Conservation (phyloP, 2,113 vertebrate genomes). For the Sterrhoptilus dennistouni region DNA sequence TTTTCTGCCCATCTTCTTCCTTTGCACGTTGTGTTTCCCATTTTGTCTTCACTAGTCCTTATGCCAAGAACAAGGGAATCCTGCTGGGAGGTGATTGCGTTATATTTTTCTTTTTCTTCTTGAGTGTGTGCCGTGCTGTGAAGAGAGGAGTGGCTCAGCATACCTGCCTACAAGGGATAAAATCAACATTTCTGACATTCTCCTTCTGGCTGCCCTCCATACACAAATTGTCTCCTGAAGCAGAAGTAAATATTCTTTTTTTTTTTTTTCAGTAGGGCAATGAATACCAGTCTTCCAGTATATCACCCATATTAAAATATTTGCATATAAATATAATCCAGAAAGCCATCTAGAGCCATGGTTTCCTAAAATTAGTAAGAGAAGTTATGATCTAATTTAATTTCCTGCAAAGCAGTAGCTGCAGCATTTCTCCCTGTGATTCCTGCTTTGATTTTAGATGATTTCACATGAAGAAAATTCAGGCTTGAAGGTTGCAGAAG, state of each 20-base stretch:
- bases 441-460: not conserved
- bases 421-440: not conserved
- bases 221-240: not conserved
- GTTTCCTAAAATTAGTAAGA: not conserved
- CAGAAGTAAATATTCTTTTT: not conserved
- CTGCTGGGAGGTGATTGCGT: constrained; percentile 14
- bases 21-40: not conserved
- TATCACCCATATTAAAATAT: constrained; percentile 8
- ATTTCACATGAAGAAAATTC: not conserved
- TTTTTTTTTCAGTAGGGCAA: not conserved
- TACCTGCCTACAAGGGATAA: constrained; percentile 23
- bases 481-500: not conserved
- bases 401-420: not conserved
- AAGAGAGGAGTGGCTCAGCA: not conserved
- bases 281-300: not conserved
- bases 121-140: not conserved
- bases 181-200: constrained; percentile 18
- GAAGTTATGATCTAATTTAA: not conserved
- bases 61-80: not conserved
- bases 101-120: constrained; percentile 19
- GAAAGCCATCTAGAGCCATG: not conserved
- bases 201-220: not conserved
- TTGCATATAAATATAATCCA: constrained; percentile 22
- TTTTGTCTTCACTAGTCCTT: not conserved
- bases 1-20: not conserved